These are phyloP conservation scores for Rhopalosiphum maidis DNA, from an alignment of 1,140 invertebrate genomes.

Conservation along the genomic window DNA sequence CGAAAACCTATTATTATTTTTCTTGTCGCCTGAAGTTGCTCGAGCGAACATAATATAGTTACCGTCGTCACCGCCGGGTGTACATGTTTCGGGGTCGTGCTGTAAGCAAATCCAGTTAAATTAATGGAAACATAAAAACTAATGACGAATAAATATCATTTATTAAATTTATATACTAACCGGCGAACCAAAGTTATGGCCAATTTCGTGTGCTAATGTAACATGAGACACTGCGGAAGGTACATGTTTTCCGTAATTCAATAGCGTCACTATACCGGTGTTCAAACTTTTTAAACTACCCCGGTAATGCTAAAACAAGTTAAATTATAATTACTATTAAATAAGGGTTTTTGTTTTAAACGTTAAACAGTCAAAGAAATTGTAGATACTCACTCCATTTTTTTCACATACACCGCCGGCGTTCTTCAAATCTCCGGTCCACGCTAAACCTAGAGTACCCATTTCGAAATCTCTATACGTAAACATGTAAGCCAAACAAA, in stretches of 20 bases:
- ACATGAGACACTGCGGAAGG: constrained; percentile 97
- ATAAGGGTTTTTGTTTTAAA: not conserved
- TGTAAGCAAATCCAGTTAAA: constrained; percentile 62
- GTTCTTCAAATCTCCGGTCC: constrained; percentile 95
- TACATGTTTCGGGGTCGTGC: constrained; percentile 95
- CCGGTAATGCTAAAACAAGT: constrained; percentile 83
- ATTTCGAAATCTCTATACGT: constrained; percentile 98
- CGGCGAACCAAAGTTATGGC: constrained; percentile 98
- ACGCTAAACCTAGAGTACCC: constrained; percentile 96
- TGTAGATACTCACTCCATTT: constrained; percentile 76
- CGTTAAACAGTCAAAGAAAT: not conserved
- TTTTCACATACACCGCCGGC: constrained; percentile 94
- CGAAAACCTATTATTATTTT: constrained; percentile 87
- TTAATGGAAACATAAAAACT: not conserved
- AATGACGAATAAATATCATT: not conserved
- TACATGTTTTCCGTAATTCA: constrained; percentile 99
- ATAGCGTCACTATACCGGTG: constrained; percentile 95
- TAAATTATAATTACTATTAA: constrained; percentile 57
- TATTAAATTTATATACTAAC: constrained; percentile 66
- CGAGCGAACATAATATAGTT: constrained; percentile 98
- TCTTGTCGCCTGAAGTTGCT: constrained; percentile 94
- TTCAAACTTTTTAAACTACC: constrained; percentile 94
- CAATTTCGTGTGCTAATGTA: constrained; percentile 98
- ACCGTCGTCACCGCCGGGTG: constrained; percentile 89
- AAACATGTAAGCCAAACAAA: constrained; percentile 99